Evolutionary conservation across 2,888 invertebrate genomes (phyloP), one percentile per base, ranked within the genome.

Genomic region (Drosophila pseudotalamancana): DNA sequence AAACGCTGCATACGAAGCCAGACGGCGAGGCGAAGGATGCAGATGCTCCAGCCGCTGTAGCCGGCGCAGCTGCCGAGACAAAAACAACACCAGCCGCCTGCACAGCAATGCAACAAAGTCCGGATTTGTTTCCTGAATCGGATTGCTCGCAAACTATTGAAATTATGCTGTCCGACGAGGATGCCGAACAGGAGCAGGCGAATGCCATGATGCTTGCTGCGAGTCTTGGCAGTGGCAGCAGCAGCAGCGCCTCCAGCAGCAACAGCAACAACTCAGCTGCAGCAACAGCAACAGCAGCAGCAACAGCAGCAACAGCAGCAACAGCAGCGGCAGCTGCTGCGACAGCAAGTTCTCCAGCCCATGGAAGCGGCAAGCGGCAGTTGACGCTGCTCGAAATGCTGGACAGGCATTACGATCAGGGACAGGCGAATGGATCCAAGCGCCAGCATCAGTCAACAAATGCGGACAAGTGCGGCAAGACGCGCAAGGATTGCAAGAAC

Each of bases 371-470:
- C 6, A 32, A 43, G 9, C 76, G 90, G 0, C 91, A 91, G 56
- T 69, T 85, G 54, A 77, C 89, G 0, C 71, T 91, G 14, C 67
- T 91, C 32, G 91, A 91, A 39, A 90, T 91, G 91, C 79, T 91
- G 32, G 91, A 91, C 61, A 75, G 79, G 1, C 88, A 88, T 50
- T 90, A 90, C 45, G 87, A 85, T 3, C 75, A 85, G 34, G 88
- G 82, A 1, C 77, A 77, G 43, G 32, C 64, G 11, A 72, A 69
- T 6, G 74, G 69, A 61, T 87, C 53, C 14, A 76, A 32, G 42
- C 72, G 48, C 2, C 64, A 54, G 50, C 56, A 60, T 56, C 48
- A 57, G 46, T 43, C 73, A 1, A 32, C 59, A 9, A 25, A 16
- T 25, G 40, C 14, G 45, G 79, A 54, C 27, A 74, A 62, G 57